Base-by-base conservation (phyloP, 2,113 vertebrate species). In the Polyodon spathula region DNA sequence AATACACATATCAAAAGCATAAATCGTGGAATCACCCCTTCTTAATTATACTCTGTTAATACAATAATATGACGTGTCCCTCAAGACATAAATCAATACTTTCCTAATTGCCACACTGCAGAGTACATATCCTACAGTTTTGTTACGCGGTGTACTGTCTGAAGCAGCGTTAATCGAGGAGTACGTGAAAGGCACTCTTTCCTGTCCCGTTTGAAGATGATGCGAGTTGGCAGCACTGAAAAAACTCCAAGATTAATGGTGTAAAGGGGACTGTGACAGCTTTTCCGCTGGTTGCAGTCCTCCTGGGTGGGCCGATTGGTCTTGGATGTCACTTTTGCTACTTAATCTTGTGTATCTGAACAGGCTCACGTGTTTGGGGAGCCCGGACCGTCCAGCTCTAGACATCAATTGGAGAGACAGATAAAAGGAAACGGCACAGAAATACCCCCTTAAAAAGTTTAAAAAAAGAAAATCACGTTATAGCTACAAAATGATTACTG, bases 341-440 rank as follows among this genome's bases (percentile, higher is more conserved):
- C 94, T 96, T 95, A 95, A 95, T 97, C 94, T 97, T 93, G 89
- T 88, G 87, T 93, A 92, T 94, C 89, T 94, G 92, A 93, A 81
- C 89, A 90, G 90, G 80, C 89, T 86, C 89, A 91, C 66, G 72
- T 85, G 83, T 89, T 88, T 85, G 81, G 84, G 83, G 83, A 88
- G 79, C 80, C 82, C 73, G 63, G 41, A 54, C 81, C 66, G 72
- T 68, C 71, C 80, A 73, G 71, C 73, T 86, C 86, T 77, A 87
- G 89, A 86, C 83, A 84, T 89, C 89, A 88, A 80, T 85, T 79
- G 88, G 83, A 80, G 77, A 84, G 83, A 77, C 78, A 86, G 84
- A 87, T 85, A 84, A 86, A 85, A 84, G 81, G 79, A 76, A 77
- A 76, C 73, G 74, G 82, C 77, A 71, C 65, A 82, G 82, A 87